Conservation (phyloP, 2,113 vertebrate species). For the Xenus cinereus region DNA sequence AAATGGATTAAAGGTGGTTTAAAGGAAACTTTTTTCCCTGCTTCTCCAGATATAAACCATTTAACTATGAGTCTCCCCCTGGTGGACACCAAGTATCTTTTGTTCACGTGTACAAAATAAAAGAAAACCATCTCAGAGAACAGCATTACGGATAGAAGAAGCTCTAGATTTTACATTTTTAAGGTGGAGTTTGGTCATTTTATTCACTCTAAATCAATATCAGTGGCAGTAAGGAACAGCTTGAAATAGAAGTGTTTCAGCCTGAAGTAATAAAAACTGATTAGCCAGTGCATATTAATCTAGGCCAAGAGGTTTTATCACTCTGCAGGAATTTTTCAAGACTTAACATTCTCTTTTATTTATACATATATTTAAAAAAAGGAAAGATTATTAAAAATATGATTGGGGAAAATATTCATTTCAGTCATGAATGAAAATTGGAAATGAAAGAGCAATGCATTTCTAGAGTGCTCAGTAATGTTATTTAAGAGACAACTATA, state of each 20-base stretch:
- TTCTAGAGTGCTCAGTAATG: constrained; percentile 31
- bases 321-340: constrained; percentile 47
- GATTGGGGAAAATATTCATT: constrained; percentile 63
- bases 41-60: background rate
- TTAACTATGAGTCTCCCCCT: background rate
- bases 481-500: constrained; percentile 51
- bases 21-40: background rate
- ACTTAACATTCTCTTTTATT: constrained; percentile 19
- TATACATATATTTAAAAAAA: background rate
- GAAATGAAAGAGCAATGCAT: constrained; percentile 55
- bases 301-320: constrained; percentile 49
- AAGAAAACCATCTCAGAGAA: background rate
- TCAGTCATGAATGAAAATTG: constrained; percentile 59
- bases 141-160: background rate
- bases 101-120: background rate
- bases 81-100: background rate
- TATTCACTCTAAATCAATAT: constrained; percentile 28
- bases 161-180: background rate
- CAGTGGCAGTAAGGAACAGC: constrained; percentile 9
- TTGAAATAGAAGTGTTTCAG: constrained; percentile 21
- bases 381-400: constrained; percentile 62
- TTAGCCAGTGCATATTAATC: constrained; percentile 23
- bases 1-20: background rate
- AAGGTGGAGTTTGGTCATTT: constrained; percentile 13
- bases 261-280: constrained; percentile 46